These are phyloP conservation scores for Rhegmatorhina hoffmannsi DNA, from an alignment of 2,113 vertebrate species.

Conservation along the genomic window DNA sequence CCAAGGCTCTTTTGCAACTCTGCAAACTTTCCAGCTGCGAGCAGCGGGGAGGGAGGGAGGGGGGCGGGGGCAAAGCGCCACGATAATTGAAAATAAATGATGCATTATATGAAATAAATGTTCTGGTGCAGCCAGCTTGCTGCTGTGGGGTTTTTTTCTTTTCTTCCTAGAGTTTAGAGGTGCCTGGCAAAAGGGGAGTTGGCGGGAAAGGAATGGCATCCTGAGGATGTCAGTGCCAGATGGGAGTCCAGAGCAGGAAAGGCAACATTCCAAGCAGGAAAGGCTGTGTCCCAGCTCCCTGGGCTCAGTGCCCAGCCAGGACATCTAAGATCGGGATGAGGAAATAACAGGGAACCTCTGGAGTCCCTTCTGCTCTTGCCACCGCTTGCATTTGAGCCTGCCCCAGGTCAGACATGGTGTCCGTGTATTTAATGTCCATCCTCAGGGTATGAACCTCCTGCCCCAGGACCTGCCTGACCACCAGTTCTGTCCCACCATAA, in stretches of 20 bases:
- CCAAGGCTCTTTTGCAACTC: not conserved
- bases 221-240: not conserved
- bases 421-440: not conserved
- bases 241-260: not conserved
- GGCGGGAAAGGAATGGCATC: not conserved
- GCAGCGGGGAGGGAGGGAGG: not conserved
- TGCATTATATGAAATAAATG: conserved; percentile 65
- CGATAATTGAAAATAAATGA: conserved; percentile 75
- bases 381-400: not conserved
- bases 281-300: not conserved
- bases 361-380: not conserved
- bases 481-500: not conserved
- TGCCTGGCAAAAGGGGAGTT: not conserved
- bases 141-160: not conserved
- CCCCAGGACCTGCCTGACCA: not conserved
- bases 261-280: not conserved
- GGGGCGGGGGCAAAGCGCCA: not conserved
- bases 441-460: not conserved
- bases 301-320: not conserved
- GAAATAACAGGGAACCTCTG: not conserved
- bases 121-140: conserved; percentile 28
- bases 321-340: rapidly evolving
- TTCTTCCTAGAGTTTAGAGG: not conserved
- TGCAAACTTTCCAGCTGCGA: not conserved
- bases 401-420: not conserved